Base-by-base conservation (phyloP, 2,888 invertebrate genomes). In the Microplitis deprimator region DNA sequence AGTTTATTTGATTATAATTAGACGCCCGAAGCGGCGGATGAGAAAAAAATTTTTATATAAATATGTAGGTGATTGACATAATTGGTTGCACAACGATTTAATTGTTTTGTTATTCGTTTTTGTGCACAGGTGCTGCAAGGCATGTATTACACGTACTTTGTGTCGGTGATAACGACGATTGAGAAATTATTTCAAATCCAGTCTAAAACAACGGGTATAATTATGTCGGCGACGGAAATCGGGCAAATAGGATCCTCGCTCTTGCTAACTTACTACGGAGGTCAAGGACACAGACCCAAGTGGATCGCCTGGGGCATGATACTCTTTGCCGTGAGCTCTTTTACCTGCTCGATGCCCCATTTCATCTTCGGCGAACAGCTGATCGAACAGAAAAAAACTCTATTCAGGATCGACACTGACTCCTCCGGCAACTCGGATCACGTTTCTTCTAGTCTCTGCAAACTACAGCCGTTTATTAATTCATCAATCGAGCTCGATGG, bases 281-380 rank as follows among this genome's bases (percentile, higher is more conserved):
- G 97, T 6, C 95, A 96, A 82, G 97, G 97, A 7, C 97, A 97
- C 91, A 92, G 97, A 83, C 97, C 97, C 72, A 94, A 96, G 82
- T 97, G 97, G 97, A 97, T 97, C 85, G 97, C 96, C 73, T 95
- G 96, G 91, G 96, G 97, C 50, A 97, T 97, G 96, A 92, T 96
- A 68, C 92, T 97, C 81, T 95, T 97, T 88, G 96, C 96, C 7
- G 92, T 95, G 62, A 96, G 96, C 50, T 94, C 96, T 76, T 94
- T 97, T 84, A 94, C 96, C 65, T 96, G 96, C 88, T 95, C 97
- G 80, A 90, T 96, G 89, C 97, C 97, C 60, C 97, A 97, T 91
- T 94, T 96, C 87, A 92, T 96, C 84, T 96, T 95, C 87, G 96
- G 96, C 81, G 93, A 94, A 84, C 93, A 93, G 87, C 91, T 96